A percentile compares a stretch with the other conserved stretches of the same genome.
phyloP scores from a whole-genome alignment of 2,113 vertebrate species.

The Petrocephalus zakoni region DNA sequence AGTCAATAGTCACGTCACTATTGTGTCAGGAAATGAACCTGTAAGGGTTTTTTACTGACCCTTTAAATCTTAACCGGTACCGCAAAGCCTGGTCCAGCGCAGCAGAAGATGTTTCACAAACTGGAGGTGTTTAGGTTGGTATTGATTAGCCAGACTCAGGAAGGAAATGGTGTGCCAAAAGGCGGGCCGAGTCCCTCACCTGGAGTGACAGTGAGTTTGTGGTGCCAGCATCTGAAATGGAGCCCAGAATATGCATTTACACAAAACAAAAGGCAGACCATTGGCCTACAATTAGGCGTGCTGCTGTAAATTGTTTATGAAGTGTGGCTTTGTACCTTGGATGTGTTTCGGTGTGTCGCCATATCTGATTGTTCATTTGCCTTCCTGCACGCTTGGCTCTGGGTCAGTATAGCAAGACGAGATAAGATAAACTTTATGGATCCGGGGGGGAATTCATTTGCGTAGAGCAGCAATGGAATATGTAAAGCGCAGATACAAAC shows the following conservation, averaged over 20 bases:
- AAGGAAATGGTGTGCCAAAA: not conserved
- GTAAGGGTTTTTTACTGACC: not conserved
- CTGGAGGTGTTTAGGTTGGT: not conserved
- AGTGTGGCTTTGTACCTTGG: not conserved
- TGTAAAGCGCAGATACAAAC: not conserved
- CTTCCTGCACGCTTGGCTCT: not conserved
- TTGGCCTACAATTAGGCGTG: not conserved
- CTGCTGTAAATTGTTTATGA: not conserved
- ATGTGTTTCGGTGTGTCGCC: not conserved
- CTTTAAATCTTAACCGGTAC: not conserved
- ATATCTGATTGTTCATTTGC: not conserved
- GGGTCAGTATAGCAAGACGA: not conserved
- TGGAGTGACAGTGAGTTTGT: too few species aligned
- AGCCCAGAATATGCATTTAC: not conserved
- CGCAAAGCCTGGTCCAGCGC: not conserved
- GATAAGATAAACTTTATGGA: not conserved
- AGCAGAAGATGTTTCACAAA: not conserved
- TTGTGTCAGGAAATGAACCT: not conserved
- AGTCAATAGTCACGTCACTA: not conserved
- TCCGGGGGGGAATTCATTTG: not conserved
- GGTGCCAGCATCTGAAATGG: not conserved
- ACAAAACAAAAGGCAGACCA: not conserved
- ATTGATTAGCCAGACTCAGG: not conserved
- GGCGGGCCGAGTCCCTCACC: not conserved
- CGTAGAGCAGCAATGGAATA: not conserved